phyloP scores from a whole-genome alignment of 2,888 invertebrate genomes.

The Thalpophila matura region DNA sequence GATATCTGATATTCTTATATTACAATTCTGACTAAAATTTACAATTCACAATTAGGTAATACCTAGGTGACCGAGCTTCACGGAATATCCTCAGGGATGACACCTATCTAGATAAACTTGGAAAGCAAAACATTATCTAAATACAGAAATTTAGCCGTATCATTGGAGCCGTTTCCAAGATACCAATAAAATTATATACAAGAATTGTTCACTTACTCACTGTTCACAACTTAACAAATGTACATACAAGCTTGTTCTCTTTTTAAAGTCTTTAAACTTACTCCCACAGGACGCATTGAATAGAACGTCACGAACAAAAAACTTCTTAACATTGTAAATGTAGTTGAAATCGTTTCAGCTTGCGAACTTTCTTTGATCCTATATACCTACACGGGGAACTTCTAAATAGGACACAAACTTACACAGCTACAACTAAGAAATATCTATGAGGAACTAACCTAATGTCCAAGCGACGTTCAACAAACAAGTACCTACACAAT shows the following conservation, averaged over 20 bases:
- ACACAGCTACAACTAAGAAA: conserved; percentile 5
- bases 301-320: conserved; percentile 8
- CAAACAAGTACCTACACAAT: conserved; percentile 8
- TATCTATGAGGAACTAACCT: background rate
- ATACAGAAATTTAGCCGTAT: too few relatives aligned
- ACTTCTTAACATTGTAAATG: conserved; percentile 18
- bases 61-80: too few relatives aligned
- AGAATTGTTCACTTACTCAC: background rate
- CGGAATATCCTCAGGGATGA: too few relatives aligned
- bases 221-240: background rate
- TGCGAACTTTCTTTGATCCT: background rate
- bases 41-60: too few relatives aligned
- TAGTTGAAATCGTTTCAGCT: conserved; percentile 27
- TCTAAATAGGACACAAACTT: background rate
- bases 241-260: conserved; percentile 20
- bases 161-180: too few relatives aligned
- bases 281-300: background rate
- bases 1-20: too few relatives aligned
- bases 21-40: too few relatives aligned
- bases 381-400: too few relatives aligned
- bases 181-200: too few relatives aligned
- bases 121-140: too few relatives aligned
- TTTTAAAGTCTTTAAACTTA: conserved; percentile 16
- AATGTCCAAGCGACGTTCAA: conserved; percentile 15
- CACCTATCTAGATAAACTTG: too few relatives aligned